Percentiles rank a stretch among this genome's conserved stretches.
Conservation (phyloP, 64 coral and sea anemone species). For the Porites australiensis region DNA sequence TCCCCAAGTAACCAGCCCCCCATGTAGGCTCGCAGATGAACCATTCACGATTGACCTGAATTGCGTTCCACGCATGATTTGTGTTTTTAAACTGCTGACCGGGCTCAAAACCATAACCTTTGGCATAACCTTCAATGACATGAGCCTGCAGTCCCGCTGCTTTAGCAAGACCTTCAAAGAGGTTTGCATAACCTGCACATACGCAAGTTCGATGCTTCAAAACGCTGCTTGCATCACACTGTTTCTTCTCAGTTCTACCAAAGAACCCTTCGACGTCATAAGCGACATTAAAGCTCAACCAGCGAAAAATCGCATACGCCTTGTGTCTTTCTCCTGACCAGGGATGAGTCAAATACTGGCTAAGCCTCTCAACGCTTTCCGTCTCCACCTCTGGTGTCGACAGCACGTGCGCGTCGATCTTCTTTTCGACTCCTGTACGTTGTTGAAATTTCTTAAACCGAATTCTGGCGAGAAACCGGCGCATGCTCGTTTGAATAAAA, state of each 20-base stretch:
- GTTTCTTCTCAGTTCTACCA: conserved; percentile 55
- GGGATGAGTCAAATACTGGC: conserved; percentile 60
- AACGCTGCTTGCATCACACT: conserved; percentile 66
- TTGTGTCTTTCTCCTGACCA: conserved; percentile 62
- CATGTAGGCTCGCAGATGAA: conserved; percentile 85
- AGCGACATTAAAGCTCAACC: conserved; percentile 78
- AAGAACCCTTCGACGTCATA: conserved; percentile 82
- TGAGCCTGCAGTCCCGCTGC: conserved; percentile 49
- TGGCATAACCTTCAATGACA: conserved; percentile 70
- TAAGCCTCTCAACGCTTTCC: conserved; percentile 32
- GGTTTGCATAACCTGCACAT: conserved; percentile 78
- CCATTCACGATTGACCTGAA: conserved; percentile 73
- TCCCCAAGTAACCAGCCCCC: conserved; percentile 78
- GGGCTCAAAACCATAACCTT: conserved; percentile 80
- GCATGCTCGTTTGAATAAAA: conserved; percentile 71
- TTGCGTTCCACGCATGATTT: conserved; percentile 84
- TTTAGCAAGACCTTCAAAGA: conserved; percentile 81
- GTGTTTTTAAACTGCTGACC: conserved; percentile 62
- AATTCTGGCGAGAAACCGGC: conserved; percentile 56
- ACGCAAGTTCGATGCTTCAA: conserved; percentile 44
- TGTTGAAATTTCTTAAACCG: conserved; percentile 50
- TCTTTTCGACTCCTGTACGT: conserved; percentile 48
- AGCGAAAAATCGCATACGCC: conserved; percentile 82
- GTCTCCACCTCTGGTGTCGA: conserved; percentile 35
- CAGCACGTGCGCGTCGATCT: conserved; percentile 68